Evolutionary conservation across 35 echinoderm and acorn worm species (phyloP).

Genomic region (Lytechinus pictus): DNA sequence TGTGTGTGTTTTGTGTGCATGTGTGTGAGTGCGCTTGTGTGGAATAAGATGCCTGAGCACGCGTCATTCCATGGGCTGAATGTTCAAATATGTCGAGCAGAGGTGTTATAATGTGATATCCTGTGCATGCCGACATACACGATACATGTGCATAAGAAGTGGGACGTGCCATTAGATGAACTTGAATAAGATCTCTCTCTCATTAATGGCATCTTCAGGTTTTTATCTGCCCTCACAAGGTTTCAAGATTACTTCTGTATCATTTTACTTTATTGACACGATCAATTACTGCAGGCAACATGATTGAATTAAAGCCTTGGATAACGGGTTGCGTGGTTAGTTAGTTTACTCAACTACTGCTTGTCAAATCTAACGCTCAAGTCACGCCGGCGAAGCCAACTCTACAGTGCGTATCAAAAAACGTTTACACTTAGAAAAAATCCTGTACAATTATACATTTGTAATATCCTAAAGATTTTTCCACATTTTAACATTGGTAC

Average conservation of each 20-base stretch:
- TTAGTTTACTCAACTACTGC: background rate
- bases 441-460: no score
- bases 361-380: background rate
- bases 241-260: background rate
- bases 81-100: no score
- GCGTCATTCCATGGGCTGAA: no score
- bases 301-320: background rate
- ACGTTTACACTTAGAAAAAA: no score
- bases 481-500: no score
- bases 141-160: background rate
- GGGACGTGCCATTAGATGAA: background rate
- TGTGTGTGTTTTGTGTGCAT: background rate
- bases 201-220: background rate
- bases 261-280: background rate
- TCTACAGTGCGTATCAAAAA: no score
- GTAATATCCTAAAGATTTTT: no score
- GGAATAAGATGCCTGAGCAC: no score
- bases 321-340: background rate
- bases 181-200: background rate
- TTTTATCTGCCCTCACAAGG: background rate
- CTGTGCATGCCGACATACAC: background rate
- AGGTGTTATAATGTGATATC: background rate
- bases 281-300: background rate
- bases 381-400: no score
- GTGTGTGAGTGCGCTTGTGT: no score